phyloP scores from a whole-genome alignment of 2,113 vertebrate genomes.

The Oenanthe melanoleuca region DNA sequence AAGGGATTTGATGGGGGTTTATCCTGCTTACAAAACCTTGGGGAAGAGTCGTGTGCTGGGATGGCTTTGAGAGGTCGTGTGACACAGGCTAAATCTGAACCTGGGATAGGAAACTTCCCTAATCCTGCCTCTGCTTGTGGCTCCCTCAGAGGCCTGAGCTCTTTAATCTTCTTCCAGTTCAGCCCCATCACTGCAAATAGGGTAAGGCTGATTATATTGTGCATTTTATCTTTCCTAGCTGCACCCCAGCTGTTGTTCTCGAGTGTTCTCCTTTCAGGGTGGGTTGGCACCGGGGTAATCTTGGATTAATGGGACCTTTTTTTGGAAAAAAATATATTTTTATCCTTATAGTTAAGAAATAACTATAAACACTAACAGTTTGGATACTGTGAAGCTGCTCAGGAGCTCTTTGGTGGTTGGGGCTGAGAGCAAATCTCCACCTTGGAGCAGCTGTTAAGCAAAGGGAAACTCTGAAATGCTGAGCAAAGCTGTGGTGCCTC shows the following conservation, averaged over 20 bases:
- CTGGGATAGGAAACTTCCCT: background rate
- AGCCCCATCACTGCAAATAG: constrained; percentile 16
- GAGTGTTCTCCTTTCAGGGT: background rate
- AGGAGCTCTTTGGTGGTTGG: background rate
- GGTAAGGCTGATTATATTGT: constrained; percentile 57
- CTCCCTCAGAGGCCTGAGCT: background rate
- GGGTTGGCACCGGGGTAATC: background rate
- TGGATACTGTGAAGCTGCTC: background rate
- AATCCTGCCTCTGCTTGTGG: background rate
- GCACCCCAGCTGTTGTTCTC: background rate
- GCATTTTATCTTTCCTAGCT: constrained; percentile 27
- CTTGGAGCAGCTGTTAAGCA: rapidly evolving
- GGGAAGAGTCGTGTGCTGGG: background rate
- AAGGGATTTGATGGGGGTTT: background rate
- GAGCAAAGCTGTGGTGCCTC: background rate
- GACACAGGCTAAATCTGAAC: background rate
- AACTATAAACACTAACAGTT: no score
- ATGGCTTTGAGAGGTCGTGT: background rate
- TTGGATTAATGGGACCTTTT: constrained; percentile 4
- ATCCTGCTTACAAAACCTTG: background rate
- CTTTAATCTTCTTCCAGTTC: constrained; percentile 29
- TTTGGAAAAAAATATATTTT: background rate
- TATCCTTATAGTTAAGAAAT: background rate
- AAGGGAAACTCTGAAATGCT: background rate
- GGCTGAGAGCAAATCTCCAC: background rate